Conservation (phyloP, 2,797 vertebrate genomes). For the Danio jaintianensis region DNA sequence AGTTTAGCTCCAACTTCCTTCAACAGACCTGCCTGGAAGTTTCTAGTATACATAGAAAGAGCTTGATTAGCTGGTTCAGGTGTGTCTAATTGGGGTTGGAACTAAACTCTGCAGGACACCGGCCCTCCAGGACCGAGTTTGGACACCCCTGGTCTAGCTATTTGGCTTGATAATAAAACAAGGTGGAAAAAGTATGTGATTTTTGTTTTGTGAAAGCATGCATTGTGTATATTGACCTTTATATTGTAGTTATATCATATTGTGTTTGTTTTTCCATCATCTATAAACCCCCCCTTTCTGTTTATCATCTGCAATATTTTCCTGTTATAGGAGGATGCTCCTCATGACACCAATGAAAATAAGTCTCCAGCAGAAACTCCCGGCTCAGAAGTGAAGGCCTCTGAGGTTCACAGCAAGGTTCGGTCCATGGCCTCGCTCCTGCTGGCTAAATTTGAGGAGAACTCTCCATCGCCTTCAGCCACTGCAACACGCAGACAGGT, state of each 20-base stretch:
- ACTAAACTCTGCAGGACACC: too few relatives aligned
- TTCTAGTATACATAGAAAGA: too few relatives aligned
- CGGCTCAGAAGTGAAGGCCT: conserved; percentile 71
- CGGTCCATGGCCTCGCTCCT: conserved; percentile 91
- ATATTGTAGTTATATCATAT: not conserved
- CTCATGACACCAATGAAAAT: conserved; percentile 68
- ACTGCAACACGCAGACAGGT: conserved; percentile 67
- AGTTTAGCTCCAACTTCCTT: too few relatives aligned
- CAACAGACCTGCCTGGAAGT: too few relatives aligned
- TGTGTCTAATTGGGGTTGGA: too few relatives aligned
- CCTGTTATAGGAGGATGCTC: conserved; percentile 76
- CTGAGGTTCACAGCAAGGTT: conserved; percentile 83
- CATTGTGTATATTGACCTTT: not conserved
- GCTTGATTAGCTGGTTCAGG: too few relatives aligned
- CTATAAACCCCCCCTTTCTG: not conserved
- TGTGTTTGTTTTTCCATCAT: not conserved
- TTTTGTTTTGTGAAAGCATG: too few relatives aligned
- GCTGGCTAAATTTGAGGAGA: conserved; percentile 89
- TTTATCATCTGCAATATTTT: not conserved
- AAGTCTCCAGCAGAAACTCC: conserved; percentile 70
- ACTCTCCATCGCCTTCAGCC: conserved; percentile 64
- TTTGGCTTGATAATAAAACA: too few relatives aligned
- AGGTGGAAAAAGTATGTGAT: too few relatives aligned
- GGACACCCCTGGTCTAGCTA: too few relatives aligned
- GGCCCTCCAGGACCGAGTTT: too few relatives aligned